Base-by-base conservation (phyloP, 2,888 invertebrate genomes). In the Meliscaeva auricollis region DNA sequence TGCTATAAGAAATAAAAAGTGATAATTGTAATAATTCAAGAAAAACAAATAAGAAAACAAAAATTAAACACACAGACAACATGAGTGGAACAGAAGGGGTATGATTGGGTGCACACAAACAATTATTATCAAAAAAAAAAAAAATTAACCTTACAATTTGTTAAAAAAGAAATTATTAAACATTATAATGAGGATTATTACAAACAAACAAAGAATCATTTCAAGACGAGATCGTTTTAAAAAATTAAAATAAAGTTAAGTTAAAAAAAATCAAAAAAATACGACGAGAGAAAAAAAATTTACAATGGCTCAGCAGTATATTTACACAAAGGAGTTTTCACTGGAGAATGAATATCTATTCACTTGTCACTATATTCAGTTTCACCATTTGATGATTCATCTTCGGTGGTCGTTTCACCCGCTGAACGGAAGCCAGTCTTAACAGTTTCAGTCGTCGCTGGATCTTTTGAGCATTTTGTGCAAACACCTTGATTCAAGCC, bases 401-500 rank as follows among this genome's bases (percentile, higher is more conserved):
- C 91, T 89, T 91, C 91, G 17, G 90, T 91, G 48, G 90, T 90
- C 72, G 90, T 90, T 83, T 91, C 91, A 76, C 89, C 89, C 38
- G 89, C 89, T 56, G 90, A 90, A 87, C 89, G 89, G 88, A 90
- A 90, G 85, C 88, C 89, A 88, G 88, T 89, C 87, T 89, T 88
- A 74, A 87, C 87, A n/a, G 76, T 88, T 89, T 87, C 87, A 88
- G 81, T 89, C 88, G 83, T 50, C 35, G 87, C 87, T 66, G 87
- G 88, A 66, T 90, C 88, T 80, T 88, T 89, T 73, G 90, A 89
- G 87, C 93, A 93, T 80, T 90, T 90, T 69, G 88, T 87, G 87
- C 92, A 92, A 69, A 91, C 90, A 87, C 92, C 92, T 83, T 91
- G 91, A 54, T 91, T 89, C 15, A 90, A 87, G 69, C 89, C 89